Base-by-base conservation (phyloP, 2,113 vertebrate genomes). In the Varanus komodoensis region DNA sequence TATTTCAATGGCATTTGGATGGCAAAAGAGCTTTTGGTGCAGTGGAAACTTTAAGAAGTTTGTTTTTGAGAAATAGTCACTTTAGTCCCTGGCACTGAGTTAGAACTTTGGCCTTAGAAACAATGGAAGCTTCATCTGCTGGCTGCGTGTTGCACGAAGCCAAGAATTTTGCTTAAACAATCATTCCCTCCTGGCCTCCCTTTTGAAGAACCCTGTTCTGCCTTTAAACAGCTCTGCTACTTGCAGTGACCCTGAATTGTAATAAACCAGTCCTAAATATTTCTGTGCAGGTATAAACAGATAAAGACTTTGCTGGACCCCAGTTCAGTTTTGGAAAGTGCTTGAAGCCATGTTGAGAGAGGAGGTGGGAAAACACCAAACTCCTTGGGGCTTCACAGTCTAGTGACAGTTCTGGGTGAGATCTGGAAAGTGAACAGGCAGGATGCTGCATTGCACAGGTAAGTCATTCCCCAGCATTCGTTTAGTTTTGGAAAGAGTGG, bases 361-460 rank as follows among this genome's bases (percentile, higher is more conserved):
- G 61, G 61, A 64, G 61, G 97, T 90, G 96, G 97, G 87, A 94
- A 96, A 95, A 97, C 96, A 95, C 95, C 96, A 93, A 96, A 86
- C 3, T 96, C 95, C 29, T 96, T 98, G 19, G 96, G 95, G 91
- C 95, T 97, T 95, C 97, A 96, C 93, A 97, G 94, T 97, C 95
- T 52, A 95, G 93, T 95, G 96, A 97, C 93, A 96, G 95, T 85
- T 95, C 95, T 91, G 96, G 96, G 32, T 97, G 97, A 97, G 96
- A 98, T 44, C 91, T 96, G 93, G 97, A 98, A 95, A 96, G 95
- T 93, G 94, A 96, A 67, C 96, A 98, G 78, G 95, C 98, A 78
- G 96, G 97, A 84, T 96, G 96, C 91, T 93, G 96, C 84, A 93
- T 97, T 92, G 94, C 93, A 23, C 97, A 98, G 97, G 97, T 98